Percentiles rank a stretch among this genome's conserved stretches.
These are phyloP conservation scores for Perca fluviatilis DNA, from an alignment of 2,113 vertebrate genomes.

Conservation along the genomic window DNA sequence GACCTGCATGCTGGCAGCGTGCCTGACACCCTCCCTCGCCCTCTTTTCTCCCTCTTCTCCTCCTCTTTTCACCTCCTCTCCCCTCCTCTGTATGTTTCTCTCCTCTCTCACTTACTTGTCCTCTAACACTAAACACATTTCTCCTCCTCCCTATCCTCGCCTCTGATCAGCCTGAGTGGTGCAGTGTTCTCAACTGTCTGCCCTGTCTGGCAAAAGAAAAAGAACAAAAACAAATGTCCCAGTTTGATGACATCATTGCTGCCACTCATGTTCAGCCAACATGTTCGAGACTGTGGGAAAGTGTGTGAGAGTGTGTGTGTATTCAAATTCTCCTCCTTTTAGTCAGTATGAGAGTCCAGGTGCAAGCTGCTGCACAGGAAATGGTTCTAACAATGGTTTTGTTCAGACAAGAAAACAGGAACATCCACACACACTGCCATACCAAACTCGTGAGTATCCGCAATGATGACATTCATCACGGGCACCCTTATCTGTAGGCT, in stretches of 20 bases:
- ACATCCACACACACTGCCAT: conserved; percentile 27
- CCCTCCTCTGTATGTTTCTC: conserved; percentile 14
- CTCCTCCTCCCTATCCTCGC: neutral
- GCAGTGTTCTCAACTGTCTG: conserved; percentile 43
- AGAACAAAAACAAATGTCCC: conserved; percentile 1
- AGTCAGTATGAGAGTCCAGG: conserved; percentile 65
- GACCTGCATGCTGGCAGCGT: conserved; percentile 74
- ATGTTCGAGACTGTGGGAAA: conserved; percentile 14
- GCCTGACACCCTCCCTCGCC: conserved; percentile 53
- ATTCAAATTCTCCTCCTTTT: conserved; percentile 37
- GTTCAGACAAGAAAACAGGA: conserved; percentile 41
- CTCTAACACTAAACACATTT: conserved; percentile 23
- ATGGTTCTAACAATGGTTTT: conserved; percentile 34
- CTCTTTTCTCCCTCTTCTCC: conserved; percentile 18
- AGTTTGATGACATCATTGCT: conserved; percentile 61
- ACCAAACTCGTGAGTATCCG: neutral
- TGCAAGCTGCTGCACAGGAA: conserved; percentile 69
- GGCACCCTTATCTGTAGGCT: neutral
- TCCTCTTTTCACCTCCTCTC: conserved; percentile 24
- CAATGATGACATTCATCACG: neutral
- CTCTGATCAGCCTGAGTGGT: conserved; percentile 28
- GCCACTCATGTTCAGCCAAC: conserved; percentile 30
- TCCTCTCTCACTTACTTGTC: conserved; percentile 11
- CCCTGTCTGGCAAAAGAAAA: conserved; percentile 1
- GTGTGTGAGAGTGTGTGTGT: conserved; percentile 27